These are phyloP conservation scores for Bubo blakistoni DNA, from an alignment of 2,113 vertebrate genomes.

Conservation along the genomic window DNA sequence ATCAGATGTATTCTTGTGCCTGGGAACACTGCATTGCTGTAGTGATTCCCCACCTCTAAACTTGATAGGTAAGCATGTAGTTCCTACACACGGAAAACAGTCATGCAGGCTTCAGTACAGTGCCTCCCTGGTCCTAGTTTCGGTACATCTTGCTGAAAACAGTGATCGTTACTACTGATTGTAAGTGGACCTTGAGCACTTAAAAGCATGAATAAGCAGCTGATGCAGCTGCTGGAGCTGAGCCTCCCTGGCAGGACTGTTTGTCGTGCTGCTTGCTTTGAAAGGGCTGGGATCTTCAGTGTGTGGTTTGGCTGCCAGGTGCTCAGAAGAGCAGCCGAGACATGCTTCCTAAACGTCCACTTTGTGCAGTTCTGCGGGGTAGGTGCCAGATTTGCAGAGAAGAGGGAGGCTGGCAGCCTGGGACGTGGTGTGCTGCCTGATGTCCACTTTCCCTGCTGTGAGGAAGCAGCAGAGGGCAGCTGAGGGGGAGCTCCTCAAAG, in stretches of 20 bases:
- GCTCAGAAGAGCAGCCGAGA: background rate
- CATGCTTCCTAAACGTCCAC: accelerated
- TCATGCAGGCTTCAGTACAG: background rate
- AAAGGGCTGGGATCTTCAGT: background rate
- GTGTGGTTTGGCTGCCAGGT: background rate
- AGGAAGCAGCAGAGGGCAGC: background rate
- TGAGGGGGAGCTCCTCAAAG: background rate
- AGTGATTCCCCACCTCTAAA: background rate
- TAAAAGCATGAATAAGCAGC: background rate
- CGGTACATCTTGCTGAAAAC: background rate
- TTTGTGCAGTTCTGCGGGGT: accelerated
- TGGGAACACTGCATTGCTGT: background rate
- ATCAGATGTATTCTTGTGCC: background rate
- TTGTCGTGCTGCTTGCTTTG: background rate
- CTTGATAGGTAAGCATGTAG: background rate
- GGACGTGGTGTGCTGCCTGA: background rate
- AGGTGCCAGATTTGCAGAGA: background rate
- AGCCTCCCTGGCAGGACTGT: background rate
- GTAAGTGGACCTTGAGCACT: background rate
- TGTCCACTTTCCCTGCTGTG: accelerated
- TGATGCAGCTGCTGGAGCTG: background rate
- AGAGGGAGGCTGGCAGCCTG: background rate
- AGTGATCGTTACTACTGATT: background rate
- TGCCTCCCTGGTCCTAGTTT: background rate
- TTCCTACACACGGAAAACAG: background rate